Evolutionary conservation across 64 coral and sea anemone genomes (phyloP), one percentile per base, ranked within the genome.

Genomic region (Stichodactyla helianthus): DNA sequence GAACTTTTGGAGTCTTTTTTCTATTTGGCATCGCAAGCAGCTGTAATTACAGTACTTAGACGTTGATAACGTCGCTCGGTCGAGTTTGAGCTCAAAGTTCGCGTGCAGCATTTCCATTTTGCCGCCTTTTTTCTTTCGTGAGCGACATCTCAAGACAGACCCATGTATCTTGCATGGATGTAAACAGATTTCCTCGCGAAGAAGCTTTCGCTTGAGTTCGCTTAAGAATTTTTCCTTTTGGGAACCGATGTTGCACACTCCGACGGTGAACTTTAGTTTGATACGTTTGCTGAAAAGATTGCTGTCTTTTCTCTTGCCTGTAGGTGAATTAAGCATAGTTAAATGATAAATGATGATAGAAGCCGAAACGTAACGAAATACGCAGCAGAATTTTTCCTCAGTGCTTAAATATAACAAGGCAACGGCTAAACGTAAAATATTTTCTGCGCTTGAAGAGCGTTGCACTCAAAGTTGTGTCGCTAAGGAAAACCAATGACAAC

Each of bases 21-120:
- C 94, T 26, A 97, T 71, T 82, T 93, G 84, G 11, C 94, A 97
- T 6, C 89, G 88, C 54, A 87, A 18, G 55, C 94, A 97, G 35
- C 84, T 90, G 67, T 82, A 51, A n/a, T 97, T 97, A 59, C 94
- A 97, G 8, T 67, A 77, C 20, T 84, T 79, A 27, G 91, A 90
- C 12, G 94, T 84, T 10, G 82, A 79, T 11, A 93, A 79, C 5
- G 54, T 52, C 0, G 28, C 86, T 60, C 88, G 54, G 53, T 93
- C 80, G 5, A 97, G 19, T 82, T 90, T 53, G 25, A 97, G 82
- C n/a, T 93, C 87, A 51, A 97, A 97, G 27, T 55, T 87, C 12
- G 86, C 94, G 4, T 86, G 71, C 31, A 93, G 84, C 6, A 80
- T 71, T 51, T 22, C 19, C 17, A 7, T 68, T 68, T 58, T 58